These are phyloP conservation scores for Cephus runcator DNA, from an alignment of 2,888 invertebrate genomes.

Conservation along the genomic window DNA sequence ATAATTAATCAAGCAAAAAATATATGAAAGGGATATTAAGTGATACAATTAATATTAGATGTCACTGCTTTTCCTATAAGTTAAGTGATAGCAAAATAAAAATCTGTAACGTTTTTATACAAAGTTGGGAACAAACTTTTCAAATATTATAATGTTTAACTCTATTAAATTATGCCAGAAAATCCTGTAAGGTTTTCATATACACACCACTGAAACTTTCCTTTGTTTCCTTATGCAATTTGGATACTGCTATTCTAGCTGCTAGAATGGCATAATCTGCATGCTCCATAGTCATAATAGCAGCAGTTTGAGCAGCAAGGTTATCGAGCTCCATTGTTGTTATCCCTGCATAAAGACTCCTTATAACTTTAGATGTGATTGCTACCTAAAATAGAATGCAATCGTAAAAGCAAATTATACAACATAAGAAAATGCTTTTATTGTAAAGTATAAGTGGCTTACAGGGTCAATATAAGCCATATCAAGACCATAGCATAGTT, in stretches of 20 bases:
- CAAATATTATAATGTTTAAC: too few species aligned
- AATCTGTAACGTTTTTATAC: too few species aligned
- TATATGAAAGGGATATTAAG: constrained; percentile 67
- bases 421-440: too few species aligned
- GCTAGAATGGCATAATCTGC: constrained; percentile 94
- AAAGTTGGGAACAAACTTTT: too few species aligned
- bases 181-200: background rate
- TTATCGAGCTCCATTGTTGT: constrained; percentile 97
- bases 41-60: constrained; percentile 68
- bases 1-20: constrained; percentile 46
- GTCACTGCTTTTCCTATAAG: too few species aligned
- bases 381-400: constrained; percentile 69
- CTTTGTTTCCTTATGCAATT: constrained; percentile 97
- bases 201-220: constrained; percentile 87
- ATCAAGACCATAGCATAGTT: constrained; percentile 94
- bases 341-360: constrained; percentile 94
- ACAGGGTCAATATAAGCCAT: constrained; percentile 97
- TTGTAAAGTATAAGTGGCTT: constrained; percentile 61
- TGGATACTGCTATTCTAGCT: constrained; percentile 94
- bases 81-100: too few species aligned
- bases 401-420: too few species aligned
- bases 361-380: constrained; percentile 92
- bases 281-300: constrained; percentile 96
- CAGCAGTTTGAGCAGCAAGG: constrained; percentile 97
- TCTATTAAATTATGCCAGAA: too few species aligned